Base-by-base conservation (phyloP, 2,797 vertebrate genomes). In the Alcedo atthis region DNA sequence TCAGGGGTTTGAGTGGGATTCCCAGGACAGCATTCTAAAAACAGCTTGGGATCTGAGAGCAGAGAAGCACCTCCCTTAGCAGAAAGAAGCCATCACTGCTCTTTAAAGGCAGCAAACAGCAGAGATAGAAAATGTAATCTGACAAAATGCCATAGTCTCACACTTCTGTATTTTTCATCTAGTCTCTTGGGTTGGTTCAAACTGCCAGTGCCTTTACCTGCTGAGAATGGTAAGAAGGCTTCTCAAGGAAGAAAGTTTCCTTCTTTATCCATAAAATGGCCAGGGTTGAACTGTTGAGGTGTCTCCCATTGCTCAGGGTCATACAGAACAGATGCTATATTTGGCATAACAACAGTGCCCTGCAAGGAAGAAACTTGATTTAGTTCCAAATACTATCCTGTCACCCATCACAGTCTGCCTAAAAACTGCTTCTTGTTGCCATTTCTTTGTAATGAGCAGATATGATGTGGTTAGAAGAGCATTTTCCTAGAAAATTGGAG, bases 201-300 rank as follows among this genome's bases (percentile, higher is more conserved):
- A 64, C 17, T 24, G n/a, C 28, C 43, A 20, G 24, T n/a, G 51
- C 14, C 13, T 30, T 88, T 88, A 97, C 97, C 96, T 94, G 89
- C 87, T 51, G 97, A 96, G 87, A 97, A 97, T 4, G 94, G 94
- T 78, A 97, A 84, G 81, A 97, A 97, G 62, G 96, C 96, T 57
- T 97, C 95, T n/a, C 35, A 87, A 89, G 83, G 30, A 37, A 64
- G 5, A 30, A 96, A 97, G 32, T 96, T 96, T 91, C 96, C 97
- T 35, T 95, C 91, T 69, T 95, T 89, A 69, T 96, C 96, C 88
- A 97, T 93, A 76, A 98, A 97, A 80, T 96, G 95, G 68, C 70
- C 51, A 8, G 95, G 94, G 81, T 96, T 97, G 92, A 97, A 97
- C n/a, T 94, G 87, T 21, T 18, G 30, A 58, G 94, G 95, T 25